Conservation (phyloP, 2,113 vertebrate genomes). For the Cottus gobio region DNA sequence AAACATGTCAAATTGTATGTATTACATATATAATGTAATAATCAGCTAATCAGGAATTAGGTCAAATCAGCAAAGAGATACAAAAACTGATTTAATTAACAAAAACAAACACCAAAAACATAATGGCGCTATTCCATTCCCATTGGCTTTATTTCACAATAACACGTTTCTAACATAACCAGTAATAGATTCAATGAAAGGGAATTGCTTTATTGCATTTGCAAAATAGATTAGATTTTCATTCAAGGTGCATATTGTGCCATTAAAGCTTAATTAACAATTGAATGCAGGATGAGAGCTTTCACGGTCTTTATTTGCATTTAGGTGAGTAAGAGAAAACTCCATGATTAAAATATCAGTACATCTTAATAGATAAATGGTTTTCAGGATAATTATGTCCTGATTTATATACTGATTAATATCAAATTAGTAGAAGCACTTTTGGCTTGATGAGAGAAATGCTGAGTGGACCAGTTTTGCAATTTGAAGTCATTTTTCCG, state of each 20-base stretch:
- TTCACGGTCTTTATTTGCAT: too few species aligned
- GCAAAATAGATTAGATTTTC: neutral
- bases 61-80: neutral
- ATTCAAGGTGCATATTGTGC: neutral
- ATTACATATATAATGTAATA: too few species aligned
- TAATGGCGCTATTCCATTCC: too few species aligned
- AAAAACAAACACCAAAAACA: too few species aligned
- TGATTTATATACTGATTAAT: constrained; percentile 8
- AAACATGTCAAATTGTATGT: too few species aligned
- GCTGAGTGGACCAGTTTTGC: neutral
- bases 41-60: neutral
- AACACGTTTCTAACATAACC: neutral
- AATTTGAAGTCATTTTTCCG: neutral
- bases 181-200: neutral
- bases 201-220: neutral
- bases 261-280: neutral
- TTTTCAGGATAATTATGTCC: neutral
- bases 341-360: neutral
- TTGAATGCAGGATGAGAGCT: neutral
- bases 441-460: constrained; percentile 10
- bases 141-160: neutral
- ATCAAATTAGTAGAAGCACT: neutral
- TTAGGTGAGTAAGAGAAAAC: neutral
- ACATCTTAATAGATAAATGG: constrained; percentile 8
- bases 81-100: neutral